A percentile compares a stretch with the other conserved stretches of the same genome.
These are phyloP conservation scores for Acanthochromis polyacanthus DNA, from an alignment of 2,113 vertebrate species.

Conservation along the genomic window DNA sequence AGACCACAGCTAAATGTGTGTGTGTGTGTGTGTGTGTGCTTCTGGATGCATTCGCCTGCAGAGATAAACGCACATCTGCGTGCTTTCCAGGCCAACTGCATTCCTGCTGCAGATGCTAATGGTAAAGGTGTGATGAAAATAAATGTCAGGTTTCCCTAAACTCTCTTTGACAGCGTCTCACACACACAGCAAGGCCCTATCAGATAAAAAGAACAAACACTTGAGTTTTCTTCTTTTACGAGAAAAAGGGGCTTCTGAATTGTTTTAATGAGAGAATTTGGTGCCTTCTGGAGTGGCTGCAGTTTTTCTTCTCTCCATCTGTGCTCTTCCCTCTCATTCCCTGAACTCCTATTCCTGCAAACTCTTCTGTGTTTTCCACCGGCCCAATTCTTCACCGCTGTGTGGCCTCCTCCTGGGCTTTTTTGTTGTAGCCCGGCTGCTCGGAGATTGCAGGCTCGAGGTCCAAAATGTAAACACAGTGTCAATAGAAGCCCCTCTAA, in stretches of 20 bases:
- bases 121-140: constrained; percentile 72
- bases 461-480: constrained; percentile 68
- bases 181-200: not conserved
- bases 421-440: constrained; percentile 49
- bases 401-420: constrained; percentile 59
- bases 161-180: not conserved
- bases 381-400: constrained; percentile 1
- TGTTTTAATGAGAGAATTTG: constrained; percentile 21
- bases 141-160: constrained; percentile 54
- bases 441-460: constrained; percentile 68
- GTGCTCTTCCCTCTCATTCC: not conserved
- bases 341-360: not conserved
- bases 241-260: constrained; percentile 12
- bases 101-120: constrained; percentile 66
- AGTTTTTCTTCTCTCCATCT: constrained; percentile 28
- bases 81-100: constrained; percentile 15
- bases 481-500: constrained; percentile 50
- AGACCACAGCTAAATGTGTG: constrained; percentile 18
- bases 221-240: not conserved
- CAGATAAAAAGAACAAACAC: constrained; percentile 55
- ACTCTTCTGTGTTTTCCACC: not conserved
- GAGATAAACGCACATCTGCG: constrained; percentile 71
- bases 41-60: constrained; percentile 39
- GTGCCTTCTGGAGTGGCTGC: not conserved
- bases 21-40: constrained; percentile 18